phyloP scores from a whole-genome alignment of 2,113 vertebrate species.

The Callionymus lyra region DNA sequence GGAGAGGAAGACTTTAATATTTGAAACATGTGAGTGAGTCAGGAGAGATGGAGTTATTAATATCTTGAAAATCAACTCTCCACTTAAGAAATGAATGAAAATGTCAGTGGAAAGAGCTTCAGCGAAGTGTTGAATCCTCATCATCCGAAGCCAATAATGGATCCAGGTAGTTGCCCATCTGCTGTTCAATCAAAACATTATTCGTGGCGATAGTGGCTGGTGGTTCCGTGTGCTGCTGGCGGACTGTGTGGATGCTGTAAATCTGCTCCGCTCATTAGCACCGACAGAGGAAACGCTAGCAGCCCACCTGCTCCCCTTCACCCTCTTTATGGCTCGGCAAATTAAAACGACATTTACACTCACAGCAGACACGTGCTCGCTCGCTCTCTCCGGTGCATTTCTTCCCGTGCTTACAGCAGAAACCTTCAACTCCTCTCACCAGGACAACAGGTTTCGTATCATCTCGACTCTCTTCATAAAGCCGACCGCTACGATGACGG shows the following conservation, averaged over 20 bases:
- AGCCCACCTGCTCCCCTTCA: conserved; percentile 60
- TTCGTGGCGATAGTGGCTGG: conserved; percentile 20
- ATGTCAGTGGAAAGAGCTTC: too few relatives aligned
- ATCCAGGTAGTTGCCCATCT: conserved; percentile 43
- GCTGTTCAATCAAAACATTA: conserved; percentile 47
- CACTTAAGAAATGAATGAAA: too few relatives aligned
- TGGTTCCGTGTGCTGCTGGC: conserved; percentile 21
- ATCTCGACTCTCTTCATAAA: too few relatives aligned
- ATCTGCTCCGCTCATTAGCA: conserved; percentile 58
- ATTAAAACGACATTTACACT: conserved; percentile 60
- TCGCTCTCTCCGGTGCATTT: conserved; percentile 23
- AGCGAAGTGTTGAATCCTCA: conserved; percentile 19
- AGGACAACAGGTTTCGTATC: too few relatives aligned
- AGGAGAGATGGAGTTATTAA: too few relatives aligned
- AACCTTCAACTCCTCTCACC: not conserved
- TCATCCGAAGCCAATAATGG: conserved; percentile 31
- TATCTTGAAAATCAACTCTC: too few relatives aligned
- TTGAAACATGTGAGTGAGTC: too few relatives aligned
- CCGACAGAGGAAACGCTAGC: conserved; percentile 50
- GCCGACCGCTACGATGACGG: too few relatives aligned
- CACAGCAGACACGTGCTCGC: not conserved
- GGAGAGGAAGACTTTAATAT: too few relatives aligned
- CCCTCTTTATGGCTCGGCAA: conserved; percentile 58
- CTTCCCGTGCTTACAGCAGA: conserved; percentile 26
- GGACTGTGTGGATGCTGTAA: conserved; percentile 42